Evolutionary conservation across 2,888 invertebrate species (phyloP).

Genomic region (Eupeodes luniger): DNA sequence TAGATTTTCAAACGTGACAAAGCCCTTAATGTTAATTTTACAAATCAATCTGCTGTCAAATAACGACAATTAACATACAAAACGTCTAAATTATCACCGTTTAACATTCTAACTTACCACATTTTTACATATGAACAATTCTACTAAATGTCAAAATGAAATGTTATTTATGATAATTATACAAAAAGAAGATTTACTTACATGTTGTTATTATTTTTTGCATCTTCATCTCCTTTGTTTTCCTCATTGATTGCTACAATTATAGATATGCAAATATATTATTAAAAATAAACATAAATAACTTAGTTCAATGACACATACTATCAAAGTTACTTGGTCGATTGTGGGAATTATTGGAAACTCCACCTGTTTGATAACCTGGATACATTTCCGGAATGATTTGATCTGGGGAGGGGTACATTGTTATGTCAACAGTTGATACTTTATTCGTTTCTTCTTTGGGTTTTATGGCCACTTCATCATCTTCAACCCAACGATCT

Average conservation of each 20-base stretch:
- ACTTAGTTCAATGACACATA: constrained; percentile 16
- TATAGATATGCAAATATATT: neutral
- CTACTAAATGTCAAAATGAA: constrained; percentile 12
- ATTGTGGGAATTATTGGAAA: constrained; percentile 33
- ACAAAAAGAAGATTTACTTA: constrained; percentile 39
- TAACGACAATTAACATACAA: constrained; percentile 44
- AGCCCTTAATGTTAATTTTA: neutral
- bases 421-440: constrained; percentile 77
- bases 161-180: neutral
- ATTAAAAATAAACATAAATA: neutral
- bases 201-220: constrained; percentile 53
- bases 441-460: constrained; percentile 51
- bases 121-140: constrained; percentile 44
- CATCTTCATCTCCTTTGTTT: constrained; percentile 51
- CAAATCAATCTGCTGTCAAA: constrained; percentile 50
- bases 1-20: neutral
- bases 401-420: constrained; percentile 78
- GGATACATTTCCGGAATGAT: constrained; percentile 77
- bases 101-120: constrained; percentile 43
- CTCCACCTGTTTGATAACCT: constrained; percentile 20
- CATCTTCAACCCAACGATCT: constrained; percentile 73
- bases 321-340: constrained; percentile 55
- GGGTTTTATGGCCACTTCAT: constrained; percentile 49
- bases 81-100: constrained; percentile 26
- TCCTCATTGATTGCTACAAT: constrained; percentile 67